phyloP scores from a whole-genome alignment of 1,140 invertebrate species.

The Drosophila subpulchrella region DNA sequence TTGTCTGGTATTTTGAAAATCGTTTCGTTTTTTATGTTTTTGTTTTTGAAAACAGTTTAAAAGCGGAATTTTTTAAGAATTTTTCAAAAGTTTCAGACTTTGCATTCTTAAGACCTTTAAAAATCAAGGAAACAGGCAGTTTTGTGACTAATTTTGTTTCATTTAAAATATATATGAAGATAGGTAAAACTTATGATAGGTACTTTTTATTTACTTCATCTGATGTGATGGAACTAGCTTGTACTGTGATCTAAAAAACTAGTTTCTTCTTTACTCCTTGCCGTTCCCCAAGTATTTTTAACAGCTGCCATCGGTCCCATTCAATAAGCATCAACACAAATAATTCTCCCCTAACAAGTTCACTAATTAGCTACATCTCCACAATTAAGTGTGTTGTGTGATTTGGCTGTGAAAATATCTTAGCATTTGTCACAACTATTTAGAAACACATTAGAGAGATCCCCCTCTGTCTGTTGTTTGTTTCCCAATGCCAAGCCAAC shows the following conservation, averaged over 20 bases:
- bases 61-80: neutral
- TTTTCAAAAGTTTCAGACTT: neutral
- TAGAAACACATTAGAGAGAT: slow-evolving; percentile 70
- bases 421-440: slow-evolving; percentile 72
- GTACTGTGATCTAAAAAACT: neutral
- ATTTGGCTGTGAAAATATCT: slow-evolving; percentile 46
- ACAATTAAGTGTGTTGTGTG: slow-evolving; percentile 46
- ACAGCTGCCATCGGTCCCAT: slow-evolving; percentile 7
- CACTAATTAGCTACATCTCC: slow-evolving; percentile 16
- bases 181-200: too few species aligned
- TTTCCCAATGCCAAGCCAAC: slow-evolving; percentile 12
- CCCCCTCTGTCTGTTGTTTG: slow-evolving; percentile 10
- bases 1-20: slow-evolving; percentile 22
- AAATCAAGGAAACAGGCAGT: too few species aligned
- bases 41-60: neutral
- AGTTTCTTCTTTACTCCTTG: neutral
- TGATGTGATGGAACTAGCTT: too few species aligned
- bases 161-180: neutral
- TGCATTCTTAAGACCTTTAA: too few species aligned
- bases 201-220: too few species aligned
- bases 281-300: neutral
- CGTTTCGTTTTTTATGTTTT: neutral
- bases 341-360: slow-evolving; percentile 23
- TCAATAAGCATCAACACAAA: slow-evolving; percentile 24
- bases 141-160: neutral